phyloP scores from a whole-genome alignment of 2,797 vertebrate genomes.

The Squalus acanthias region DNA sequence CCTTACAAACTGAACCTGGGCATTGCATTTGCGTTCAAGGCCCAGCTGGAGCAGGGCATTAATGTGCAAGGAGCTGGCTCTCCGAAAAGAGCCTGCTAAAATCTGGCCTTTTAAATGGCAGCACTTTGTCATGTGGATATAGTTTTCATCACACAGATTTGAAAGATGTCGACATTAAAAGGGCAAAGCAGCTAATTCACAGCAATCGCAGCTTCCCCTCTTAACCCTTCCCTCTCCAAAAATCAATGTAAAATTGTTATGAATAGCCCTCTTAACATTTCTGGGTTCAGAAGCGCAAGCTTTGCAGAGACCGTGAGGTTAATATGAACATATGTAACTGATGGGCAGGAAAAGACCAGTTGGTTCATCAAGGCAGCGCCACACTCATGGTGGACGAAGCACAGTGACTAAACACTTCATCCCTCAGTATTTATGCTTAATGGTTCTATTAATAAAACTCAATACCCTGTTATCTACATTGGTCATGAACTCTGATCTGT shows the following conservation, averaged over 20 bases:
- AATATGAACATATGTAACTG: too few species aligned
- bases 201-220: neutral
- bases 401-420: too few species aligned
- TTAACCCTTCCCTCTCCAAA: neutral
- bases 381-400: too few species aligned
- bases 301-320: too few species aligned
- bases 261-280: neutral
- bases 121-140: neutral
- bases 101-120: neutral
- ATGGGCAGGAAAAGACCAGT: too few species aligned
- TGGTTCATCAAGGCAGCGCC: too few species aligned
- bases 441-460: too few species aligned
- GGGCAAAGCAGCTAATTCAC: neutral
- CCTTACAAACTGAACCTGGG: neutral
- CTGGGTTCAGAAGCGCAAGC: too few species aligned
- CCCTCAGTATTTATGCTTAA: too few species aligned
- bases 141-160: neutral
- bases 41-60: neutral
- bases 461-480: too few species aligned
- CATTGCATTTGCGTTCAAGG: neutral
- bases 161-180: neutral
- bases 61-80: neutral
- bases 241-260: neutral
- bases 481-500: too few species aligned
- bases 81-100: neutral